Percentiles rank a stretch among this genome's conserved stretches.
These are phyloP conservation scores for Epirrita christyi DNA, from an alignment of 2,888 invertebrate genomes.

Conservation along the genomic window DNA sequence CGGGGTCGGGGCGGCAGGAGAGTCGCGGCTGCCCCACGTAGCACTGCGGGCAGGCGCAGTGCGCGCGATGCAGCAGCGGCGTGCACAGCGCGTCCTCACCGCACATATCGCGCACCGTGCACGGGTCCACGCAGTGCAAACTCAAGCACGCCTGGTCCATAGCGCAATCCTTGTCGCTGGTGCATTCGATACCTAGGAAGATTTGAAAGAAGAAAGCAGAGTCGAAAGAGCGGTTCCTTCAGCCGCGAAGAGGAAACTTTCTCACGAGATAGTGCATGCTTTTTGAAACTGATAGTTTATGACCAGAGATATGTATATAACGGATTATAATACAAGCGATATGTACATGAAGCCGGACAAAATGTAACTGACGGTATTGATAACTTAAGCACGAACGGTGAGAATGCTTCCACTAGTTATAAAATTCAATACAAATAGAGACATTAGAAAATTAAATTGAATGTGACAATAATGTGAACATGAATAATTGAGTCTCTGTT, in stretches of 20 bases:
- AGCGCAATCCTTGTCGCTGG: slow-evolving; percentile 95
- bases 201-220: slow-evolving; percentile 85
- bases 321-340: slow-evolving; percentile 86
- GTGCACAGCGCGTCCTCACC: slow-evolving; percentile 95
- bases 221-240: slow-evolving; percentile 91
- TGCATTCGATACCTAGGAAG: slow-evolving; percentile 93
- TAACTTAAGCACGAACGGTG: slow-evolving; percentile 84
- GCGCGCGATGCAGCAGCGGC: slow-evolving; percentile 92
- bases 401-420: slow-evolving; percentile 83
- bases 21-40: slow-evolving; percentile 93
- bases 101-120: slow-evolving; percentile 94
- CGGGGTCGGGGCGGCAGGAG: slow-evolving; percentile 91
- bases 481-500: slow-evolving; percentile 4
- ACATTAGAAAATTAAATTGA: slow-evolving; percentile 30
- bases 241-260: slow-evolving; percentile 95
- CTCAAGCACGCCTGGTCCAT: slow-evolving; percentile 96
- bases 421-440: slow-evolving; percentile 41
- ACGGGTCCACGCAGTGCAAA: slow-evolving; percentile 96
- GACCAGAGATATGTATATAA: slow-evolving; percentile 80
- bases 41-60: slow-evolving; percentile 95
- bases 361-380: slow-evolving; percentile 80
- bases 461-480: slow-evolving; percentile 11
- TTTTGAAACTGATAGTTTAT: slow-evolving; percentile 84
- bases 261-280: slow-evolving; percentile 91
- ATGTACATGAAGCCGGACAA: slow-evolving; percentile 85